A percentile compares a stretch with the other conserved stretches of the same genome.
Conservation (phyloP, 2,797 vertebrate species). For the Coranthus polyacanthus region DNA sequence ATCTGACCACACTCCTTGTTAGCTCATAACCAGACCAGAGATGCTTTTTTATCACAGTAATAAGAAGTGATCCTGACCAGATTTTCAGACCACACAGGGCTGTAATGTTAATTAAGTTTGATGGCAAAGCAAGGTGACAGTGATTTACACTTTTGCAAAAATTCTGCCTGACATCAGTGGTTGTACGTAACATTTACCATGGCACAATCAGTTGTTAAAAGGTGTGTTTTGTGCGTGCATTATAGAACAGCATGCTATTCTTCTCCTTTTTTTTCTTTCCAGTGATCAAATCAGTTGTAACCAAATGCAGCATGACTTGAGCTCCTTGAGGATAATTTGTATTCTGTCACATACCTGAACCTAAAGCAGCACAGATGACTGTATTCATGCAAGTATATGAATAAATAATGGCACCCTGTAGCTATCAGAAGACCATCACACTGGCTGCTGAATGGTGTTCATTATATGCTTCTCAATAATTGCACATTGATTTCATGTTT, state of each 20-base stretch:
- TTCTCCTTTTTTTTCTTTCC: not conserved
- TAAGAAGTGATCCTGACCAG: conserved; percentile 31
- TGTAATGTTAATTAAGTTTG: conserved; percentile 64
- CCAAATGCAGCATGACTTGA: not conserved
- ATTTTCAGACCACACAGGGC: conserved; percentile 25
- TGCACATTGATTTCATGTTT: conserved; percentile 74
- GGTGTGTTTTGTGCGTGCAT: not conserved
- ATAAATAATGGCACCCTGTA: conserved; percentile 75
- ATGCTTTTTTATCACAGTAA: conserved; percentile 51
- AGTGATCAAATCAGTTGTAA: not conserved
- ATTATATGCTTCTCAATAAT: conserved; percentile 73
- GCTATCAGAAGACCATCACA: conserved; percentile 69
- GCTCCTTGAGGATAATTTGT: conserved; percentile 19
- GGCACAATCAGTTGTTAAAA: not conserved
- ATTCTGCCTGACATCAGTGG: not conserved
- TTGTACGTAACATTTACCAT: not conserved
- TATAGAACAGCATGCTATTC: not conserved
- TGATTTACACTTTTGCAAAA: conserved; percentile 26
- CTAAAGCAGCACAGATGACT: conserved; percentile 41
- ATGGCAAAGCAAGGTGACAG: conserved; percentile 30
- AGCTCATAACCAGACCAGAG: conserved; percentile 51
- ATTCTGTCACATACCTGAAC: conserved; percentile 2
- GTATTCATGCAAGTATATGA: conserved; percentile 63
- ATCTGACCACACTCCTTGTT: conserved; percentile 57
- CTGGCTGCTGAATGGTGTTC: conserved; percentile 66